Conservation (phyloP, 2,113 vertebrate genomes). For the Zosterops hypoxanthus region DNA sequence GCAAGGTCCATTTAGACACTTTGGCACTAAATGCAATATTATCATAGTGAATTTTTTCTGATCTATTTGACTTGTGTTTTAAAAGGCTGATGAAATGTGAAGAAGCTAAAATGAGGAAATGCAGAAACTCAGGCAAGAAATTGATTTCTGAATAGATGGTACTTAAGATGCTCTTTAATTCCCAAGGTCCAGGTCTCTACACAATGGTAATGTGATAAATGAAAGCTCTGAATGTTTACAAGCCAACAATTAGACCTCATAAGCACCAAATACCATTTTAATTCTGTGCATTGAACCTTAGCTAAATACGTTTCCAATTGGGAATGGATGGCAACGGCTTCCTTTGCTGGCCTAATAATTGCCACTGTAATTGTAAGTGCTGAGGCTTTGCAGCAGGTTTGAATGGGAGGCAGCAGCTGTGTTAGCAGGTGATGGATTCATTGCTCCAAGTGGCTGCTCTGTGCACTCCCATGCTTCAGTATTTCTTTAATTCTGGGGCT, state of each 20-base stretch:
- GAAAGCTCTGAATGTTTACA: conserved; percentile 66
- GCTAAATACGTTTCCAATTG: conserved; percentile 60
- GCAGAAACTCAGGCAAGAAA: not conserved
- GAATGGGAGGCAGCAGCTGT: conserved; percentile 45
- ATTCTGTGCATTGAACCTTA: conserved; percentile 71
- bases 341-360: conserved; percentile 55
- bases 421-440: conserved; percentile 64
- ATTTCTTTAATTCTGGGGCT: conserved; percentile 49
- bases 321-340: conserved; percentile 53
- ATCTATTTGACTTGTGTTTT: conserved; percentile 35
- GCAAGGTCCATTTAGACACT: conserved; percentile 17
- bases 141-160: conserved; percentile 45
- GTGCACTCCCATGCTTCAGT: not conserved
- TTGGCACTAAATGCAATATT: conserved; percentile 5
- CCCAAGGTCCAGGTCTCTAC: conserved; percentile 38
- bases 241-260: conserved; percentile 70
- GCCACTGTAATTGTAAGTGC: conserved; percentile 10
- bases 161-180: conserved; percentile 47
- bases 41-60: not conserved
- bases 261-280: conserved; percentile 68
- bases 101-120: conserved; percentile 24
- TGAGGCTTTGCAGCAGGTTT: conserved; percentile 13
- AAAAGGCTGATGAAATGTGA: conserved; percentile 40
- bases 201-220: conserved; percentile 66
- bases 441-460: not conserved